phyloP scores from a whole-genome alignment of 2,113 vertebrate species.

The Pangasianodon hypophthalmus region DNA sequence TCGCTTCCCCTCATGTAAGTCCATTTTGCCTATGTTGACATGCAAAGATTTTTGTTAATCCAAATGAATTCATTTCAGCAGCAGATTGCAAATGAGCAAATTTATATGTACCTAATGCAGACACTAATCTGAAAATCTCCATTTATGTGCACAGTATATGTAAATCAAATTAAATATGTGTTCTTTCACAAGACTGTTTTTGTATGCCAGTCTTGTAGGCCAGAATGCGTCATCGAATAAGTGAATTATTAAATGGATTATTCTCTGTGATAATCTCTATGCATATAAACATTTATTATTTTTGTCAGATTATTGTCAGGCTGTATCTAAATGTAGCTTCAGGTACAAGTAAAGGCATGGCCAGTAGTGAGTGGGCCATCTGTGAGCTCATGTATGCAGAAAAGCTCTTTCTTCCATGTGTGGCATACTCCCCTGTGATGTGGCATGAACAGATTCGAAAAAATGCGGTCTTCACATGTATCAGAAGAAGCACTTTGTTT shows the following conservation, averaged over 20 bases:
- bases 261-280: not conserved
- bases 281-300: not conserved
- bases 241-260: not conserved
- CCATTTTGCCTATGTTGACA: not conserved
- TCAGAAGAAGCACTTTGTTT: not conserved
- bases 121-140: not conserved
- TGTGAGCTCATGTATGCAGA: not conserved
- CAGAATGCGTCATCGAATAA: not conserved
- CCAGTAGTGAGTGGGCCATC: too few relatives aligned
- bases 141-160: not conserved
- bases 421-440: not conserved
- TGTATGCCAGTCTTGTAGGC: not conserved
- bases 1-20: conserved; percentile 89
- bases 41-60: not conserved
- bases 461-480: not conserved
- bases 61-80: not conserved
- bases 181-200: not conserved
- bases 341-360: not conserved
- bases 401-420: not conserved
- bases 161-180: not conserved
- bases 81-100: not conserved
- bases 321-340: not conserved
- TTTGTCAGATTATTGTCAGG: not conserved
- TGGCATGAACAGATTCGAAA: not conserved
- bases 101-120: not conserved